Base-by-base conservation (phyloP, 2,113 vertebrate genomes). In the Leptosomus discolor region DNA sequence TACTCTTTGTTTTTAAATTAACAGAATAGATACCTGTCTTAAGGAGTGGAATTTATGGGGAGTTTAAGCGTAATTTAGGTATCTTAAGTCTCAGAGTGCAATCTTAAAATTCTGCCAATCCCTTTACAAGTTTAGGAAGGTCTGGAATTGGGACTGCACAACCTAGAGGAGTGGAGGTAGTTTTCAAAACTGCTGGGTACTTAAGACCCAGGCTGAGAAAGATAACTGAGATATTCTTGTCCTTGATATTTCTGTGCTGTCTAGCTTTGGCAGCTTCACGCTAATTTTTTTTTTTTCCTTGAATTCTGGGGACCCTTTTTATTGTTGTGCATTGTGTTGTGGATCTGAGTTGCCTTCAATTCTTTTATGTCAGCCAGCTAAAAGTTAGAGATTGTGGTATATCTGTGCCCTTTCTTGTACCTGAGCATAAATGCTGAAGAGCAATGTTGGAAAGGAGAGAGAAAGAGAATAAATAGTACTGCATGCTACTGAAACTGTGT, bases 401-500 rank as follows among this genome's bases (percentile, higher is more conserved):
- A 73, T 45, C 32, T 86, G 27, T 83, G 58, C 30, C 34, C 89
- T 83, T 94, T 83, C 58, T 77, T 92, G 41, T 64, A 71, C 48
- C 51, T 84, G 15, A 71, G 46, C 23, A 68, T 64, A 92, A 78
- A 82, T 57, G 39, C 57, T 83, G 48, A 91, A 91, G 45, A 94
- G 56, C 63, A 58, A 5, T 48, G 26, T 32, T 69, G 56, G 60
- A 86, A 39, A 68, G 70, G 80, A 67, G 67, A 93, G 70, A 74
- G 86, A 70, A 83, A 50, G 56, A 61, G 84, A 91, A 92, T 90
- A 92, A 93, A 94, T 90, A 94, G 70, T 96, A 80, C 68, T 36
- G 34, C 70, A 87, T 84, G 64, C 71, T 88, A 41, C 74, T 91
- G 95, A 95, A 95, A 78, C 94, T 92, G 90, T 13, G 23, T 51